Evolutionary conservation across 1,140 invertebrate species (phyloP), one percentile per base, ranked within the genome.

Genomic region (Andrena cerasifolii): DNA sequence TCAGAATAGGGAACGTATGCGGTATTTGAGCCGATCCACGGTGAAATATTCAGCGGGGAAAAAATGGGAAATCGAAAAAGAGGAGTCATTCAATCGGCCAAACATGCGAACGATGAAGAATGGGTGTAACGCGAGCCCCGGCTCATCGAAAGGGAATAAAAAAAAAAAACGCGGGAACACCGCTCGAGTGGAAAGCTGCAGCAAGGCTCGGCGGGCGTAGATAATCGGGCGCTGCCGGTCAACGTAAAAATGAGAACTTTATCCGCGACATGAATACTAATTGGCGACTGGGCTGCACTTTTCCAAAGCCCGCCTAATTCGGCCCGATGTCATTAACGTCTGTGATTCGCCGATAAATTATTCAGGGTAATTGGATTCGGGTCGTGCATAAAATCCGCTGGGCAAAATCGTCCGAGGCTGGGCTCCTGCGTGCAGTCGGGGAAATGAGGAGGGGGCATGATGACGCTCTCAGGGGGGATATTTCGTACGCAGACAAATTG

Each of bases 281-380:
- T 83, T 58, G 65, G 66, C 43, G 75, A 68, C 28, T n/a, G 54
- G 43, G 18, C 47, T 49, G 51, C 53, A 31, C 49, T 84, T 85
- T 84, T 66, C 54, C 56, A 67, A 75, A 78, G 78, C 78, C 63
- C 73, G 79, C 70, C 83, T 85, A 85, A 85, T 85, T 85, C 82
- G 75, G 43, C 45, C 63, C 66, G 65, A 83, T 85, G 82, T 86
- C 86, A 87, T 87, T 87, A 87, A 81, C 77, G 86, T 86, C 78
- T 84, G 78, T 76, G 86, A 87, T 87, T 87, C 83, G 70, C 36
- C 86, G 74, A 86, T 87, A 86, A 88, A 87, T 88, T 85, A 88
- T 88, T 87, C 87, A 70, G 73, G 63, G 67, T 87, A 87, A 88
- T 87, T 87, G 86, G 84, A 85, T 87, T 85, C 80, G 58, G 66